Evolutionary conservation across 2,113 vertebrate species (phyloP).

Genomic region (Sula dactylatra): DNA sequence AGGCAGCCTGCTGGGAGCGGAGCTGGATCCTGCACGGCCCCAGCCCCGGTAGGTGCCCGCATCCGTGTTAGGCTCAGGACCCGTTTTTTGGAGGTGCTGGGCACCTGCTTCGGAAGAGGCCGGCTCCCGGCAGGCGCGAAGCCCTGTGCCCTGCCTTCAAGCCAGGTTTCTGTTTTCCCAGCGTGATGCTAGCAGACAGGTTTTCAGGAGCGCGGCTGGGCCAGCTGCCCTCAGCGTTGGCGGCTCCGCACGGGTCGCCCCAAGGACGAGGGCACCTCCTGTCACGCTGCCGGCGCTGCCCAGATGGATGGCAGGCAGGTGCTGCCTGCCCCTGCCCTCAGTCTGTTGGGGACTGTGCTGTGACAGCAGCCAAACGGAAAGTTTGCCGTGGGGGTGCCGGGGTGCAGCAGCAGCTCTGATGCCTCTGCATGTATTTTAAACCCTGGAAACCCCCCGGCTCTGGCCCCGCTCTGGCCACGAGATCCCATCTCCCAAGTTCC

Average conservation of each 20-base stretch:
- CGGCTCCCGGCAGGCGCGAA: fast-evolving
- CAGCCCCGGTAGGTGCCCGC: background rate
- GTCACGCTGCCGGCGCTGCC: background rate
- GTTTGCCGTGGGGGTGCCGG: background rate
- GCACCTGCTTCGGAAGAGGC: background rate
- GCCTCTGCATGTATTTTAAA: background rate
- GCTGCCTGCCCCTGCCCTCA: background rate
- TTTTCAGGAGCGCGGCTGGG: background rate
- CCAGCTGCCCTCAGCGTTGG: background rate
- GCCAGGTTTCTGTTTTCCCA: background rate
- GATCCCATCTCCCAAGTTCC: conserved; percentile 34
- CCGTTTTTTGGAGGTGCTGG: background rate
- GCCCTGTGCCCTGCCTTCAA: background rate
- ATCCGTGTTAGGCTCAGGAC: background rate
- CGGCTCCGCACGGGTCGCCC: background rate
- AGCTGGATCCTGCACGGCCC: background rate
- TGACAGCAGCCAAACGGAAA: background rate
- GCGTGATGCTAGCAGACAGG: background rate
- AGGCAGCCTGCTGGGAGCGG: background rate
- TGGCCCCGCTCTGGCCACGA: background rate
- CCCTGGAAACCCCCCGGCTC: conserved; percentile 16
- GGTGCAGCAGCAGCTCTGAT: background rate
- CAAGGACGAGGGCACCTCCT: conserved; percentile 35
- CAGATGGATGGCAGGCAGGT: conserved; percentile 22
- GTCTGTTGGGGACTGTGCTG: background rate